Base-by-base conservation (phyloP, 2,888 invertebrate genomes). In the Aphodius sticticus region DNA sequence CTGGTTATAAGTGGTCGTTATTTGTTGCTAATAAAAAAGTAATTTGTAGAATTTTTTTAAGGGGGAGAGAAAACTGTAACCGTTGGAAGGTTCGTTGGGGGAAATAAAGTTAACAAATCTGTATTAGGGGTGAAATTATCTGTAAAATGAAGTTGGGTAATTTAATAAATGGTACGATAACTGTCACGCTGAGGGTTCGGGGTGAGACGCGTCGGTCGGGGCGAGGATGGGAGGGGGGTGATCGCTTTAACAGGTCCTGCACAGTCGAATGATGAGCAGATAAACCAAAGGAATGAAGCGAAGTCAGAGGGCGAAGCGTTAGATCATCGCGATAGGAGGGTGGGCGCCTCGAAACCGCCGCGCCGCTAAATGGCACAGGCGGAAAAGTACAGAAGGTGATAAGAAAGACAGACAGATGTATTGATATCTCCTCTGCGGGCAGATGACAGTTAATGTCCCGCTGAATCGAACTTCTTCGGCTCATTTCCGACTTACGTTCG, bases 401-500 rank as follows among this genome's bases (percentile, higher is more conserved):
- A 88, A 88, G 88, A 86, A 86, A 87, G 87, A 88, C 87, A 87
- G 88, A 86, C 88, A 89, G 87, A 88, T 88, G 88, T 87, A 88
- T 88, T 88, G 88, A 89, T 88, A 88, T 86, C 86, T 83, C 80
- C 82, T 85, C 85, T 37, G 74, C 74, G 74, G 37, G 87, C 84
- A 87, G 87, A 88, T 88, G 88, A 88, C 88, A 87, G 86, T 88
- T 87, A 88, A 87, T 86, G 87, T 86, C 85, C 84, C 83, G 84
- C 83, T 85, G 84, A 82, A 84, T 85, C 85, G 84, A 86, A 86
- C 85, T 86, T 85, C 86, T 87, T 53, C 53, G 12, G 86, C 87
- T 88, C 87, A 88, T 88, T 88, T 87, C 86, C 86, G 85, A 84
- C 85, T 84, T 83, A 85, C 85, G 83, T 86, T 85, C 83, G 84